Evolutionary conservation across 2,113 vertebrate genomes (phyloP).

Genomic region (Rattus norvegicus): DNA sequence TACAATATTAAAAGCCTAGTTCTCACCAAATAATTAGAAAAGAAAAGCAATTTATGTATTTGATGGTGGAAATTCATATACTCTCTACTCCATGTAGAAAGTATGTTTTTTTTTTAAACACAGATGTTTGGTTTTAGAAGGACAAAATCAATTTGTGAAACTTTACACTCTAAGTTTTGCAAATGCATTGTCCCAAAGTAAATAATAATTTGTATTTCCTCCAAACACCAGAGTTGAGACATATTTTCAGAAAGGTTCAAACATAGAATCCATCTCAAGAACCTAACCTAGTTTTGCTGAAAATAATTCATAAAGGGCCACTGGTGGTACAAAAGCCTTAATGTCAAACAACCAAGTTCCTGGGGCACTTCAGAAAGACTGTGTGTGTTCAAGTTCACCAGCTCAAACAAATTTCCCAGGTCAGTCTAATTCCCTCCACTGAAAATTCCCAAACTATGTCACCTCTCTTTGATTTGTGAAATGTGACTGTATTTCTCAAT

Average conservation of each 20-base stretch:
- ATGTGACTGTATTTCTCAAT: neutral
- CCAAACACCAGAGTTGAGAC: neutral
- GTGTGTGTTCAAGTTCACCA: neutral
- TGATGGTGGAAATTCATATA: neutral
- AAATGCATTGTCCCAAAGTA: neutral
- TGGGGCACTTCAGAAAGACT: neutral
- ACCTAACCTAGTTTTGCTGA: neutral
- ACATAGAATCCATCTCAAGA: neutral
- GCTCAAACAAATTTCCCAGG: neutral
- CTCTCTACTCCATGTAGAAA: neutral
- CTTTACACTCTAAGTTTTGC: neutral
- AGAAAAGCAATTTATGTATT: constrained; percentile 1
- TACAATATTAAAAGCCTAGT: neutral
- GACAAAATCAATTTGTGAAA: neutral
- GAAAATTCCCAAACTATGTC: neutral
- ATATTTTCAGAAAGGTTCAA: neutral
- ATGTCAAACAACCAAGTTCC: neutral
- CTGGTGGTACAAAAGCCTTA: neutral
- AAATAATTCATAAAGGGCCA: neutral
- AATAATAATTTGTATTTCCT: constrained; percentile 12
- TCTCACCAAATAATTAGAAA: constrained; percentile 2
- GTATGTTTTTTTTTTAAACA: neutral
- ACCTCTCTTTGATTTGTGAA: neutral
- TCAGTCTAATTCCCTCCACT: neutral
- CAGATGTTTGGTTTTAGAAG: neutral